Evolutionary conservation across 2,113 vertebrate species (phyloP).

Genomic region (Toxotes jaculatrix): DNA sequence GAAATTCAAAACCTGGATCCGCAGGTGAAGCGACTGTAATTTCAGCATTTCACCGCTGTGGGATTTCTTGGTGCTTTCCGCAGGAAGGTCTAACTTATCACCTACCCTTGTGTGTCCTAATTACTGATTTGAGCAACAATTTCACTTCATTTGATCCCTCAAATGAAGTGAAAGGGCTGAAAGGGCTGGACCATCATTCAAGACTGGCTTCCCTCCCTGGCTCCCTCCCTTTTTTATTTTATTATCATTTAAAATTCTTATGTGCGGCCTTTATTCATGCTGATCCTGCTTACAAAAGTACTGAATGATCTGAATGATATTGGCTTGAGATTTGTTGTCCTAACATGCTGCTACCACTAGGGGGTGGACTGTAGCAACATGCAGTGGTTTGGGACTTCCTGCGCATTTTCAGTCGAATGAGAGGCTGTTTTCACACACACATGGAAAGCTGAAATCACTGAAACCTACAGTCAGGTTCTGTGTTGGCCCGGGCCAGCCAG

Average conservation of each 20-base stretch:
- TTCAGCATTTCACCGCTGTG: slow-evolving; percentile 49
- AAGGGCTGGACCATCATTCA: not conserved
- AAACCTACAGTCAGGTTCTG: slow-evolving; percentile 47
- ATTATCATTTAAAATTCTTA: not conserved
- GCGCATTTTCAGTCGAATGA: not conserved
- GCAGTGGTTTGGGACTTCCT: not conserved
- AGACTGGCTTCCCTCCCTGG: not conserved
- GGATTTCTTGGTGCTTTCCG: slow-evolving; percentile 83
- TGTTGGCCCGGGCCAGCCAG: slow-evolving; percentile 37
- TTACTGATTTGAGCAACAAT: not conserved
- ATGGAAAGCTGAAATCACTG: slow-evolving; percentile 28
- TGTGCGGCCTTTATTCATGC: not conserved
- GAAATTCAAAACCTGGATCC: slow-evolving; percentile 61
- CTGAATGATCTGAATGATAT: not conserved
- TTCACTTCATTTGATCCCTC: not conserved
- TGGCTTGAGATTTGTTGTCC: not conserved
- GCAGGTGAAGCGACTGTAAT: slow-evolving; percentile 66
- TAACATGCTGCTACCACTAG: slow-evolving; percentile 54
- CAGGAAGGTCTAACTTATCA: slow-evolving; percentile 44
- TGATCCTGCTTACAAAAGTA: not conserved
- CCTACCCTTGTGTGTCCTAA: not conserved
- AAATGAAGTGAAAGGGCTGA: not conserved
- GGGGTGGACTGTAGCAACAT: slow-evolving; percentile 29
- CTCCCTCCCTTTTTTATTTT: not conserved
- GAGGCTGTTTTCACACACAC: slow-evolving; percentile 34